Evolutionary conservation across 2,888 invertebrate genomes (phyloP), one percentile per base, ranked within the genome.

Genomic region (Melolontha melolontha): DNA sequence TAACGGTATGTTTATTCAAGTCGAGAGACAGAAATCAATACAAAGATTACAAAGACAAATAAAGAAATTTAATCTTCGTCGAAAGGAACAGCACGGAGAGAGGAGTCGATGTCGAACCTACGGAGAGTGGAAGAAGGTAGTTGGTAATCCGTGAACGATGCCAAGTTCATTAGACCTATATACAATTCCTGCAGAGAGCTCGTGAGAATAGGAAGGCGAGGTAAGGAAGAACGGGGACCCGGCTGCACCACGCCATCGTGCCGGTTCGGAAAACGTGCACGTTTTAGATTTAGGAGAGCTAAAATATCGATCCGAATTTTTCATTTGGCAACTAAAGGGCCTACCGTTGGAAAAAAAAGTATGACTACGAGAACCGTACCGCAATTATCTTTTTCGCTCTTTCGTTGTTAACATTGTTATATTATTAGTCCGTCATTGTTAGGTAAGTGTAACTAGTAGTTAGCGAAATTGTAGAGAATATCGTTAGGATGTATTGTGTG

Each of bases 91-190:
- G 57, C 66, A 69, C 17, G 17, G 49, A 22, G 54, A 59, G 39
- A 16, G 47, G 44, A 17, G 16, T 11, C 17, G 40, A 54, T n/a
- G 22, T 6, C 17, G 50, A 55, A 40, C 50, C 47, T 16, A 34
- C 40, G 40, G 52, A 54, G 51, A 47, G 57, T 34, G 17, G 68
- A 54, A 40, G 44, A 55, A 66, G 64, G 68, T 70, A 68, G 66
- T 71, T 71, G 70, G 71, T 70, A 71, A 80, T 80, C 79, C 79
- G 77, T 73, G 74, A 78, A 79, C 78, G 80, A 79, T 78, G 75
- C 77, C 73, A 73, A 74, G 76, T 80, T 80, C 79, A 80, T 80
- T 80, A 79, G 77, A 75, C 73, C 73, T 72, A 72, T 74, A 72
- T 66, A 73, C 68, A 59, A 59, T 63, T 55, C 64, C 70, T 68